Evolutionary conservation across 2,888 invertebrate species (phyloP), one percentile per base, ranked within the genome.

Genomic region (Thymelicus lineola): DNA sequence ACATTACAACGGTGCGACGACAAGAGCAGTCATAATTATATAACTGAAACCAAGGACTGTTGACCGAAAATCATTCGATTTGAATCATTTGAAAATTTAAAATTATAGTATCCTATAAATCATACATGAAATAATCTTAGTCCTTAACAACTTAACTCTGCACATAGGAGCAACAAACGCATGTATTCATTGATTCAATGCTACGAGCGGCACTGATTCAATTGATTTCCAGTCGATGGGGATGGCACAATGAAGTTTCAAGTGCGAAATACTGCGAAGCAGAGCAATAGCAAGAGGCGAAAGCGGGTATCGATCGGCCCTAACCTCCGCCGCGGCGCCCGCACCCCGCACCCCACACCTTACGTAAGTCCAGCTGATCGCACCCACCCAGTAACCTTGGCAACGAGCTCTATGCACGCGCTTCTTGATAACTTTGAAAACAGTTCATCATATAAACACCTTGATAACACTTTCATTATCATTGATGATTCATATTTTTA

Each of bases 281-380:
- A 72, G 75, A 85, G 84, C 83, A 82, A 86, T 84, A 87, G 86
- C 86, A 86, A 85, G 86, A 85, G 84, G 86, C 87, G 85, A 88
- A 87, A 87, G 87, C 89, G 84, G 81, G 80, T 91, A 91, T 92
- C 91, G 92, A 92, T 91, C 92, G 87, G 85, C 90, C 91, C 91
- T 90, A 88, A 79, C 85, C 83, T 80, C 84, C 81, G 74, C 82
- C 80, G 83, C 67, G 69, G 61, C 66, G 69, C 81, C 80, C 78
- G 79, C 67, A 64, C 66, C 59, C 69, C 69, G 48, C 77, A 71
- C 78, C 72, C 79, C 76, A 74, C 77, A 86, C 90, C 89, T 92
- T 92, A 92, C 91, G 89, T 92, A 92, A 92, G 88, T 85, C 89
- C 92, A 92, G 92, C 92, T 92, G 92, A 92, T 92, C 91, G 87